Base-by-base conservation (phyloP, 2,113 vertebrate species). In the Pseudopipra pipra region DNA sequence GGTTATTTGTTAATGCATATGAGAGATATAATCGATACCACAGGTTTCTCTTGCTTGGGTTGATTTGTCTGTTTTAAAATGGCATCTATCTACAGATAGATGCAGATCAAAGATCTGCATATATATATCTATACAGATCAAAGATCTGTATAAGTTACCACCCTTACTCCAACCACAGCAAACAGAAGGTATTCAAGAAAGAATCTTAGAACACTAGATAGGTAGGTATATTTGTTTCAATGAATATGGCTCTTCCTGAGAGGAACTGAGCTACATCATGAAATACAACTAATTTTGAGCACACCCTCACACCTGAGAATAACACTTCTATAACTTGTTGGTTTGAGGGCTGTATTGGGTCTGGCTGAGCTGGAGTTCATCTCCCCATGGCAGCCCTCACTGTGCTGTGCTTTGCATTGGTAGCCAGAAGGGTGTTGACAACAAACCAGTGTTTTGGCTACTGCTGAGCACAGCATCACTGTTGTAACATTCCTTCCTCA, bases 11-110 rank as follows among this genome's bases (percentile, higher is more conserved):
- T 54, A 73, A 77, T 11, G 16, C 15, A 49, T 33, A 12, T 12
- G 22, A 76, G 6, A 2, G 0, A 73, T 2, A 3, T 33, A 52
- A 62, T 2, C 0, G 1, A 75, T 70, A 85, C 12, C 25, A 84
- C 25, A 91, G 25, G 28, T 72, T 87, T 12, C 5, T 74, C 61
- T 71, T 71, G 31, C 16, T 59, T 47, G 31, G 15, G 10, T 43
- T 67, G 39, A 22, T 78, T 75, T 44, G 3, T 65, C 16, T 61
- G 16, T 23, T 87, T 87, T 43, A 74, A 81, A 73, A 41, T 76
- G 41, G 2, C 8, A 41, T 25, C 31, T 63, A 11, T 20, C 30
- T 77, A 46, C 4, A 39, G 39, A 39, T 39, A 39, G 11, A 39
- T 39, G 39, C 33, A 55, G 35, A 72, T 28, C 12, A 68, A 85